Conservation (phyloP, 1,140 invertebrate species). For the Goniozus legneri region DNA sequence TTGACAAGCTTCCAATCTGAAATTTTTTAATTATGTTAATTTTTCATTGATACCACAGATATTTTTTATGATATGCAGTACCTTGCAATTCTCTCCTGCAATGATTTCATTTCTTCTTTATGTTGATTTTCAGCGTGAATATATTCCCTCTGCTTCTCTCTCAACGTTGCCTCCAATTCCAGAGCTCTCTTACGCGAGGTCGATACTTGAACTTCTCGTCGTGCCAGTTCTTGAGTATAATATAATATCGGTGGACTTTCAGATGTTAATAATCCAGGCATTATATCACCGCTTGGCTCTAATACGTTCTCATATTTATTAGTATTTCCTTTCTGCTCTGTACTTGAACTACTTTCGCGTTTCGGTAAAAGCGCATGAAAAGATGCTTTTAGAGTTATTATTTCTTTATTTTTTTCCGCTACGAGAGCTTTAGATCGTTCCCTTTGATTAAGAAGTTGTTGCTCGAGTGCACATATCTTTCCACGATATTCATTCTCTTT, state of each 20-base stretch:
- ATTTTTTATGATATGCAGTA: slow-evolving; percentile 13
- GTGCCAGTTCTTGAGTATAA: slow-evolving; percentile 78
- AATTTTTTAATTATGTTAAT: slow-evolving; percentile 12
- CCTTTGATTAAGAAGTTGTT: slow-evolving; percentile 73
- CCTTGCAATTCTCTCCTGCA: slow-evolving; percentile 55
- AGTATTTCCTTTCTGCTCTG: slow-evolving; percentile 12
- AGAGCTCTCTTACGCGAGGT: slow-evolving; percentile 70
- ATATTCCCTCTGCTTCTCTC: slow-evolving; percentile 62
- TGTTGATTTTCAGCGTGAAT: slow-evolving; percentile 59
- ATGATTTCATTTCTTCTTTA: slow-evolving; percentile 56
- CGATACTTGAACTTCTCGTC: slow-evolving; percentile 77
- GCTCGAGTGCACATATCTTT: slow-evolving; percentile 64
- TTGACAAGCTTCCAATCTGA: slow-evolving; percentile 70
- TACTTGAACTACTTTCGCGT: slow-evolving; percentile 7
- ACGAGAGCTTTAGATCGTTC: slow-evolving; percentile 73
- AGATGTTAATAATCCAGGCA: slow-evolving; percentile 36
- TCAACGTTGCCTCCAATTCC: slow-evolving; percentile 64
- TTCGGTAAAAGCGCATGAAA: slow-evolving; percentile 55
- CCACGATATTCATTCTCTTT: slow-evolving; percentile 57
- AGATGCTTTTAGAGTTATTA: slow-evolving; percentile 62
- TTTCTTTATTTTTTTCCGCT: slow-evolving; percentile 78
- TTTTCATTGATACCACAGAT: neutral
- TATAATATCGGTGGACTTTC: slow-evolving; percentile 72
- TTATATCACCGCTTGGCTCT: slow-evolving; percentile 31
- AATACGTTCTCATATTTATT: slow-evolving; percentile 16